Conservation (phyloP, 2,888 invertebrate species). For the Imbricaverruca yamaguchii region DNA sequence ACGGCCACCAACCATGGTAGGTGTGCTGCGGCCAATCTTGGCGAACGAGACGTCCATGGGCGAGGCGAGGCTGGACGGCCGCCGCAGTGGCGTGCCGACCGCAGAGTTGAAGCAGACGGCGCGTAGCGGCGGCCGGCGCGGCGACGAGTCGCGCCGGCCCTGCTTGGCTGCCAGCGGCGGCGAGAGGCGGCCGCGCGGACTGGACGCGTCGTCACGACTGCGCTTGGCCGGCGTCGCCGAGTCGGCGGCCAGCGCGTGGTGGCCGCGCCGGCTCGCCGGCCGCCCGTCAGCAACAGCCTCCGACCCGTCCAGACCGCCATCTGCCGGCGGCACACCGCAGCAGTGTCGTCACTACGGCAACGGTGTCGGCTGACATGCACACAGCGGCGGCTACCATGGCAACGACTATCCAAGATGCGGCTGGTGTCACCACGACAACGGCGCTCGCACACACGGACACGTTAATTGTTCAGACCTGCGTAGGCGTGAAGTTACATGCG, state of each 20-base stretch:
- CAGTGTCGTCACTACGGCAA: too few species aligned
- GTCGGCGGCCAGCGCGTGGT: slow-evolving; percentile 22
- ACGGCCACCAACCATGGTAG: neutral
- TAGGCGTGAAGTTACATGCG: too few species aligned
- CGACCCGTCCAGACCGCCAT: too few species aligned
- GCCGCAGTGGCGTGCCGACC: slow-evolving; percentile 6
- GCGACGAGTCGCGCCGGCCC: slow-evolving; percentile 10
- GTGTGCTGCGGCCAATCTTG: neutral
- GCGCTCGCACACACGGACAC: too few species aligned
- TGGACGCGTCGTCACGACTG: neutral
- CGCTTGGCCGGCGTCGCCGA: slow-evolving; percentile 24
- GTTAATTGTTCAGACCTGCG: too few species aligned
- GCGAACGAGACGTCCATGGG: slow-evolving; percentile 8
- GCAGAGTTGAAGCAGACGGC: slow-evolving; percentile 4
- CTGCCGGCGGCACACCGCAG: too few species aligned
- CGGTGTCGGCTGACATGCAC: too few species aligned
- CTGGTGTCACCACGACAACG: too few species aligned
- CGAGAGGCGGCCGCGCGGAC: neutral
- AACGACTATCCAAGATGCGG: too few species aligned
- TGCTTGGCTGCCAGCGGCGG: slow-evolving; percentile 8
- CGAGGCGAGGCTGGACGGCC: neutral
- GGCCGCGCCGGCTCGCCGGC: slow-evolving; percentile 18
- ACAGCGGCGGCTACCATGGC: too few species aligned
- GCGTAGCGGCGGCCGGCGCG: slow-evolving; percentile 8
- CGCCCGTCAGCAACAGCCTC: neutral